These are phyloP conservation scores for Colletes latitarsis DNA, from an alignment of 1,140 invertebrate genomes.

Conservation along the genomic window DNA sequence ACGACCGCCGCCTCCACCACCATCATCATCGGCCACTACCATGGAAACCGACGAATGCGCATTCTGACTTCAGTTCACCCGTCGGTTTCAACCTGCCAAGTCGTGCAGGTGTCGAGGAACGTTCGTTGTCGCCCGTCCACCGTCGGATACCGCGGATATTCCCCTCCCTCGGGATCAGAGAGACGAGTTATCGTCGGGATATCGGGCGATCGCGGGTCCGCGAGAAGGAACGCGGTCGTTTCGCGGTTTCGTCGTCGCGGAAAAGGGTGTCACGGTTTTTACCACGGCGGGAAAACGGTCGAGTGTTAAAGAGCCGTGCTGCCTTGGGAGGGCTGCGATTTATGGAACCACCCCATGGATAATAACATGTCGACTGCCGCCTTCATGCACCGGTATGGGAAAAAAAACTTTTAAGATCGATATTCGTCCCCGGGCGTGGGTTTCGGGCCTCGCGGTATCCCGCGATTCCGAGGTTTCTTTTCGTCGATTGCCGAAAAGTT, in stretches of 20 bases:
- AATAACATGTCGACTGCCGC: slow-evolving; percentile 80
- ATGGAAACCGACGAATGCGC: slow-evolving; percentile 70
- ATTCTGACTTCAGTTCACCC: slow-evolving; percentile 73
- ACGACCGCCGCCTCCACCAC: slow-evolving; percentile 45
- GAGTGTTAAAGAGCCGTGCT: slow-evolving; percentile 51
- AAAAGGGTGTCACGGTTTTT: slow-evolving; percentile 1
- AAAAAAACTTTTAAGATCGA: slow-evolving; percentile 56
- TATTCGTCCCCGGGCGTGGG: slow-evolving; percentile 21
- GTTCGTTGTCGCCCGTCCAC: slow-evolving; percentile 50
- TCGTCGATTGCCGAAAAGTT: slow-evolving; percentile 12
- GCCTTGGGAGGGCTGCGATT: slow-evolving; percentile 65
- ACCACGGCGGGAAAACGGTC: slow-evolving; percentile 43
- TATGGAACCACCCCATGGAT: slow-evolving; percentile 80
- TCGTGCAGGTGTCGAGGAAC: slow-evolving; percentile 58
- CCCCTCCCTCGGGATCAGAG: neutral
- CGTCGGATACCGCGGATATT: slow-evolving; percentile 19
- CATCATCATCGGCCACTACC: slow-evolving; percentile 52
- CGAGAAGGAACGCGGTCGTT: neutral
- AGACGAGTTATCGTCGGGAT: neutral
- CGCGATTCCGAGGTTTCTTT: too few relatives aligned
- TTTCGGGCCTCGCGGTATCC: neutral
- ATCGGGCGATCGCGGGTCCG: neutral
- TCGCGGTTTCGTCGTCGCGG: neutral
- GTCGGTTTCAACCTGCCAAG: slow-evolving; percentile 63
- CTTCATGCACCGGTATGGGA: slow-evolving; percentile 76